Base-by-base conservation (phyloP, 2,888 invertebrate genomes). In the Erpobdella octoculata region DNA sequence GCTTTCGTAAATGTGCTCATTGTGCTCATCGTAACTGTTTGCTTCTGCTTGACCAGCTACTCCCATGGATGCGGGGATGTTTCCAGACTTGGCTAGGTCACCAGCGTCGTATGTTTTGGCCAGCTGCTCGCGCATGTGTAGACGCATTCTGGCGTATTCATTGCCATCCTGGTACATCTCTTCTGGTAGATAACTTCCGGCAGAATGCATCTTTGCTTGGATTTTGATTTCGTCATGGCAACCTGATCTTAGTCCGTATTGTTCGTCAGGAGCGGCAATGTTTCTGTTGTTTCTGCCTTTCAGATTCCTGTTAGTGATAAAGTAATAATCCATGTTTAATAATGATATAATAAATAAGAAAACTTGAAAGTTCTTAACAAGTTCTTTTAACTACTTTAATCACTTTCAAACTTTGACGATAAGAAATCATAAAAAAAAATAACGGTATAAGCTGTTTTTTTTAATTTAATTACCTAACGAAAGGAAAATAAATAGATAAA, bases 1-100 rank as follows among this genome's bases (percentile, higher is more conserved):
- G 35, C 72, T 72, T 61, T 72, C 72, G 37, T 72, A 72, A 41
- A 72, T 72, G 61, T 72, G 72, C n/a, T 72, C 72, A 15, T 41
- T 21, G n/a, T n/a, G n/a, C 28, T 61, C 36, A 36, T 31, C 70
- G 21, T 70, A 70, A 70, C 70, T 61, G 35, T 18, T 58, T 4
- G 28, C 28, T 31, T 31, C 46, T 28, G 35, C 37, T n/a, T 35
- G 35, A 21, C n/a, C 37, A 1, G 38, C n/a, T 2, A 28, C 18
- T n/a, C 25, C 46, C 31, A 28, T 36, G 31, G 35, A 18, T n/a
- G n/a, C n/a, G n/a, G n/a, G n/a, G n/a, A n/a, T n/a, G n/a, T n/a
- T 64, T 31, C 33, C 64, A 35, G 35, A 64, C 31, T 37, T 28
- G 64, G 33, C 36, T 21, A 36, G 36, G 18, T 35, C 68, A 28